Percentiles rank a stretch among this genome's conserved stretches.
phyloP scores from a whole-genome alignment of 1,140 invertebrate species.

The Drosophila subobscura region DNA sequence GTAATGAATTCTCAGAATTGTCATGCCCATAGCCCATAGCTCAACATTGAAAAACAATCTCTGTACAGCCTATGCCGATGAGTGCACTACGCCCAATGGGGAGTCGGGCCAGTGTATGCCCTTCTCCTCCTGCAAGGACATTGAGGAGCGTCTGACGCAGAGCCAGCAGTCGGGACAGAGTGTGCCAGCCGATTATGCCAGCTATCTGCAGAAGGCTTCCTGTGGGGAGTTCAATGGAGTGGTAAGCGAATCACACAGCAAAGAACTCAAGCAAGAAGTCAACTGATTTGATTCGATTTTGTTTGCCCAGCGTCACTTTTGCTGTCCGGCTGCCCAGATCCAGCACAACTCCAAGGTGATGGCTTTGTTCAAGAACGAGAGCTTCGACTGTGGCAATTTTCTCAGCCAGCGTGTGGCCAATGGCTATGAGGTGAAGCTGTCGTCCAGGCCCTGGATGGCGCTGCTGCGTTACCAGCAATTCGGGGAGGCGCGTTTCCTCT shows the following conservation, averaged over 20 bases:
- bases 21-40: slow-evolving; percentile 19
- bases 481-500: slow-evolving; percentile 54
- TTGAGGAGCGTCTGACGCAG: slow-evolving; percentile 48
- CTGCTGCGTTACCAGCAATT: slow-evolving; percentile 83
- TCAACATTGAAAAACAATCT: slow-evolving; percentile 38
- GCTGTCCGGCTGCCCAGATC: slow-evolving; percentile 52
- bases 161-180: slow-evolving; percentile 28
- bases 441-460: slow-evolving; percentile 85
- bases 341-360: slow-evolving; percentile 73
- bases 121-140: slow-evolving; percentile 56
- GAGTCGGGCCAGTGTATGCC: slow-evolving; percentile 56
- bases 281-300: not conserved
- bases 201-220: slow-evolving; percentile 48
- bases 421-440: slow-evolving; percentile 83
- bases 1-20: slow-evolving; percentile 31
- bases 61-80: slow-evolving; percentile 58
- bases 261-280: too few species aligned
- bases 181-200: slow-evolving; percentile 45
- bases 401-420: slow-evolving; percentile 71
- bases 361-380: slow-evolving; percentile 40
- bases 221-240: slow-evolving; percentile 61
- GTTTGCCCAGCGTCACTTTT: slow-evolving; percentile 57
- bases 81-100: slow-evolving; percentile 56
- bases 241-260: slow-evolving; percentile 20
- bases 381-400: slow-evolving; percentile 60